Conservation (phyloP, 2,113 vertebrate genomes). For the Pelmatolapia mariae region DNA sequence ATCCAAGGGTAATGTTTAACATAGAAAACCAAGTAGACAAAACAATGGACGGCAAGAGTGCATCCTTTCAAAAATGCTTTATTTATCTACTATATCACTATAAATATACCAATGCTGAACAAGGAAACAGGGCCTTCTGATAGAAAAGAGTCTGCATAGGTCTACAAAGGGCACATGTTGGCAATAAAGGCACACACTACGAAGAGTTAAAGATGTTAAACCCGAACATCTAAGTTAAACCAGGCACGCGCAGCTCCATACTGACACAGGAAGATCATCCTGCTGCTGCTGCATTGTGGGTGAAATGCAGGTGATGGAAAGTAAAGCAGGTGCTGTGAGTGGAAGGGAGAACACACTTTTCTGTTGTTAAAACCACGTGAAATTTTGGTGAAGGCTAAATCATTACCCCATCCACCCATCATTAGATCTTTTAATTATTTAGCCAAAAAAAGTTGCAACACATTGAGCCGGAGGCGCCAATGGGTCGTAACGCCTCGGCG, state of each 20-base stretch:
- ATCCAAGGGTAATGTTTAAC: neutral
- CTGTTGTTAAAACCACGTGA: neutral
- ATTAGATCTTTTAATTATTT: neutral
- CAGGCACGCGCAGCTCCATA: conserved; percentile 12
- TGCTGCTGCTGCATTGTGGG: neutral
- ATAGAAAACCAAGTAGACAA: neutral
- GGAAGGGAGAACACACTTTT: neutral
- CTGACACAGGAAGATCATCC: neutral
- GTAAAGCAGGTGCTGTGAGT: conserved; percentile 32
- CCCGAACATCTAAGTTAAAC: conserved; percentile 36
- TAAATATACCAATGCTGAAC: conserved; percentile 73
- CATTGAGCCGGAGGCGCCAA: neutral
- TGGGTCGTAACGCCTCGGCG: neutral
- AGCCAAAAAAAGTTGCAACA: neutral
- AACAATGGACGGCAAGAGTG: neutral
- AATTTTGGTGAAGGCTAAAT: neutral
- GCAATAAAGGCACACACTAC: conserved; percentile 62
- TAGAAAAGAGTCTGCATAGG: conserved; percentile 64
- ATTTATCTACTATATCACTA: conserved; percentile 73
- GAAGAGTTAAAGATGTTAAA: conserved; percentile 32
- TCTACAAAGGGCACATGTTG: conserved; percentile 61
- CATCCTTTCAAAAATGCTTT: conserved; percentile 74
- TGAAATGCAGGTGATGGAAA: conserved; percentile 43
- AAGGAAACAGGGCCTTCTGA: conserved; percentile 42
- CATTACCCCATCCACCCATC: neutral